Conservation (phyloP, 2,797 vertebrate species). For the Merluccius polli region DNA sequence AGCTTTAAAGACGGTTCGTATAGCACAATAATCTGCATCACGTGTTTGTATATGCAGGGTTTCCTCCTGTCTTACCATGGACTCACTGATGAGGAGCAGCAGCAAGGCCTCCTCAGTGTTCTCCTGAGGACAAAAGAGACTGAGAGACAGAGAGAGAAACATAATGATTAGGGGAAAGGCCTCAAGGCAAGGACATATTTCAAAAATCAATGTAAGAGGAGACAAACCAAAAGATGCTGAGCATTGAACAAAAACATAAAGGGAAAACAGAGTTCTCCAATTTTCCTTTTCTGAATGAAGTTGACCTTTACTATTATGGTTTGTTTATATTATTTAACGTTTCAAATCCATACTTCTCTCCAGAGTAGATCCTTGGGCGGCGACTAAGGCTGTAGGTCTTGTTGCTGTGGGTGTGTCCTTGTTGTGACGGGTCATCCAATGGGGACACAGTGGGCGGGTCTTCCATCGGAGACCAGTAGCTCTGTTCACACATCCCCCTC, state of each 20-base stretch:
- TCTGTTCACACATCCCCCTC: constrained; percentile 98
- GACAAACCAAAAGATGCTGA: no score
- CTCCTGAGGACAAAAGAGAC: constrained; percentile 98
- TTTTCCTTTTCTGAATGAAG: background rate
- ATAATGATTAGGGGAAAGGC: background rate
- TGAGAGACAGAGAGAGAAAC: constrained; percentile 45
- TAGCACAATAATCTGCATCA: no score
- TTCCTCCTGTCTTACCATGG: constrained; percentile 84
- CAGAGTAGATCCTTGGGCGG: constrained; percentile 88
- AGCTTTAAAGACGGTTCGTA: background rate
- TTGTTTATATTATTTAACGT: background rate
- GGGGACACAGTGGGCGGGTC: constrained; percentile 91
- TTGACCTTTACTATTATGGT: background rate
- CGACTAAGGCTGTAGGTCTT: constrained; percentile 86
- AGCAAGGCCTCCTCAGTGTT: constrained; percentile 97
- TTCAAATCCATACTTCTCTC: constrained; percentile 84
- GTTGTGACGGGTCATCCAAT: constrained; percentile 88
- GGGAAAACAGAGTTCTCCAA: no score
- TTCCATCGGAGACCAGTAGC: constrained; percentile 97
- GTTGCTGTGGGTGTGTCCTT: constrained; percentile 78
- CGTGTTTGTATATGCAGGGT: background rate
- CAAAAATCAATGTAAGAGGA: no score
- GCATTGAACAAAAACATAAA: no score
- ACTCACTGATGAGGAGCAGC: constrained; percentile 95
- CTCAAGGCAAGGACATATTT: background rate